A percentile compares a stretch with the other conserved stretches of the same genome.
phyloP scores from a whole-genome alignment of 1,140 invertebrate genomes.

The Bombus superbus region DNA sequence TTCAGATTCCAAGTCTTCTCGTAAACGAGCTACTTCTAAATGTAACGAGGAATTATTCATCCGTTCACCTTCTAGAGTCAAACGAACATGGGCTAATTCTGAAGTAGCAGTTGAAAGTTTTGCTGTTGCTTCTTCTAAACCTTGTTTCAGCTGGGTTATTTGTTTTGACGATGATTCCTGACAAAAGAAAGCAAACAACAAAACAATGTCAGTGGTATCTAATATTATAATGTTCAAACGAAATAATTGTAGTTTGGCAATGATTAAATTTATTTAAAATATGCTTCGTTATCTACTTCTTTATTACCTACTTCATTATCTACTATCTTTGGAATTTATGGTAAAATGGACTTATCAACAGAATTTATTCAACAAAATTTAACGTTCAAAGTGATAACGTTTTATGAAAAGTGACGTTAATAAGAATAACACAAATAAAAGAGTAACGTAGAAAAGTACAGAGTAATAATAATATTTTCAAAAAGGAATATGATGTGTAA shows the following conservation, averaged over 20 bases:
- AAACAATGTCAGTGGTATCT: background rate
- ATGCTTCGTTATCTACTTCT: background rate
- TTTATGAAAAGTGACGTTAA: no score
- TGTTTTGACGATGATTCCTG: constrained; percentile 80
- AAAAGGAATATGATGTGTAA: background rate
- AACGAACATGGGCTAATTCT: constrained; percentile 73
- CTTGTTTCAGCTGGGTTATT: constrained; percentile 77
- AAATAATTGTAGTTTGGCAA: constrained; percentile 1
- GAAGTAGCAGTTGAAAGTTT: constrained; percentile 64
- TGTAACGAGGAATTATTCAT: constrained; percentile 74
- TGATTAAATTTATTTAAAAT: background rate
- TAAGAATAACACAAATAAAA: background rate
- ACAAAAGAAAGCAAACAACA: constrained; percentile 39
- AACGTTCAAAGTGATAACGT: no score
- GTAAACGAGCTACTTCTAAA: constrained; percentile 72
- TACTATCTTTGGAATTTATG: constrained; percentile 24
- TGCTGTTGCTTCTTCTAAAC: constrained; percentile 76
- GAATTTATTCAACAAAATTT: no score
- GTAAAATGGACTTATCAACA: background rate
- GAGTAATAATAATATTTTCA: no score
- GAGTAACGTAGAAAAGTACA: background rate
- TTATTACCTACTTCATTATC: no score
- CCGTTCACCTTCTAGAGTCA: constrained; percentile 73
- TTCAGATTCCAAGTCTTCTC: constrained; percentile 74
- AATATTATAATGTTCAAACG: background rate